A percentile compares a stretch with the other conserved stretches of the same genome.
Conservation (phyloP, 2,113 vertebrate genomes). For the Tragelaphus strepsiceros region DNA sequence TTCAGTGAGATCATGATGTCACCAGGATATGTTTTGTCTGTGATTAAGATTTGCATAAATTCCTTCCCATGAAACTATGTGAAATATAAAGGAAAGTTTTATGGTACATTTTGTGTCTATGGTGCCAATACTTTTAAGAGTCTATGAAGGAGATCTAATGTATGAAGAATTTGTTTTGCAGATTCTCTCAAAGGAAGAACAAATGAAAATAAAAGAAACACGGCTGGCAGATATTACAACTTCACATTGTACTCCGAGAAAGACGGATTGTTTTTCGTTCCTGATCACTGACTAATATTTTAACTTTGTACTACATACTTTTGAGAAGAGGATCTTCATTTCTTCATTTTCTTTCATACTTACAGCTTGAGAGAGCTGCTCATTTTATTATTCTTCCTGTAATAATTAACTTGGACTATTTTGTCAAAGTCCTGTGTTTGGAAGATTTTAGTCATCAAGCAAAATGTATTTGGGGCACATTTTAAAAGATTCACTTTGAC, state of each 20-base stretch:
- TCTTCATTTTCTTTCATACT: background rate
- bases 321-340: background rate
- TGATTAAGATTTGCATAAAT: conserved; percentile 67
- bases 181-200: conserved; percentile 33
- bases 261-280: conserved; percentile 52
- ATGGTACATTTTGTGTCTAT: conserved; percentile 46
- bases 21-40: conserved; percentile 71
- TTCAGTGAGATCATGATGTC: conserved; percentile 76
- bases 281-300: background rate
- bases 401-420: background rate
- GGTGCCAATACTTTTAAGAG: conserved; percentile 68
- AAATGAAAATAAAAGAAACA: conserved; percentile 56
- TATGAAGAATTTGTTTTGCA: conserved; percentile 68
- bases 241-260: conserved; percentile 59
- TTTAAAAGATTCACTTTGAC: background rate
- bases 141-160: conserved; percentile 63
- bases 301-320: background rate
- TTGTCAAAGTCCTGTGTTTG: background rate
- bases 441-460: background rate
- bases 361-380: background rate
- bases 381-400: background rate
- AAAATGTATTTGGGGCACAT: background rate
- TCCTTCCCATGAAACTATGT: conserved; percentile 63
- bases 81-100: conserved; percentile 54
- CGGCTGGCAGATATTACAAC: conserved; percentile 53